These are phyloP conservation scores for Trichonephila clavata DNA, from an alignment of 1,140 invertebrate species.

Conservation along the genomic window DNA sequence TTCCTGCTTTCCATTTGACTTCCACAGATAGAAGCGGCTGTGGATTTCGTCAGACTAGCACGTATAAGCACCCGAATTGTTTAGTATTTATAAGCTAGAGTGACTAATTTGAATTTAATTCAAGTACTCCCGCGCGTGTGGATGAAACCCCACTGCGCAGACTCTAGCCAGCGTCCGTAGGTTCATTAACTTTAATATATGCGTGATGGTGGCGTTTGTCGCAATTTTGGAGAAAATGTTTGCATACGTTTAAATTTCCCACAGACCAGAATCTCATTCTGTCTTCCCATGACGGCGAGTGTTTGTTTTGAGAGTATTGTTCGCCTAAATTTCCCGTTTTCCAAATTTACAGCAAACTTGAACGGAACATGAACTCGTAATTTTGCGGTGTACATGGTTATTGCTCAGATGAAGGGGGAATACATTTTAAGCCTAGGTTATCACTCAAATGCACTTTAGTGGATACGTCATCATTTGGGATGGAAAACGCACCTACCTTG, in stretches of 20 bases:
- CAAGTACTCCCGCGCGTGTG: slow-evolving; percentile 47
- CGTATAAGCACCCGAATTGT: slow-evolving; percentile 68
- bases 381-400: neutral
- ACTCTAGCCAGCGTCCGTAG: neutral
- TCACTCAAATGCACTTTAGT: neutral
- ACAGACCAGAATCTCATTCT: slow-evolving; percentile 18
- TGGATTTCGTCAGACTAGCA: slow-evolving; percentile 39
- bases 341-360: neutral
- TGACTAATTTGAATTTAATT: slow-evolving; percentile 76
- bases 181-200: slow-evolving; percentile 73
- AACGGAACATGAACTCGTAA: slow-evolving; percentile 4
- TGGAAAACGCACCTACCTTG: neutral
- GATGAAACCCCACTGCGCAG: neutral
- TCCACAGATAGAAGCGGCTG: neutral
- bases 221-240: slow-evolving; percentile 65
- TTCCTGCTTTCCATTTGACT: slow-evolving; percentile 38
- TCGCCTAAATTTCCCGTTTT: slow-evolving; percentile 12
- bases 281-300: neutral
- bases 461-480: neutral
- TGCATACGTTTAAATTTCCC: slow-evolving; percentile 71
- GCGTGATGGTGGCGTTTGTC: slow-evolving; percentile 52
- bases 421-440: neutral
- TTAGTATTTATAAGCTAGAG: slow-evolving; percentile 64
- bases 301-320: slow-evolving; percentile 50
- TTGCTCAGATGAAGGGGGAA: neutral